Evolutionary conservation across 2,888 invertebrate species (phyloP), one percentile per base, ranked within the genome.

Genomic region (Merodon equestris): DNA sequence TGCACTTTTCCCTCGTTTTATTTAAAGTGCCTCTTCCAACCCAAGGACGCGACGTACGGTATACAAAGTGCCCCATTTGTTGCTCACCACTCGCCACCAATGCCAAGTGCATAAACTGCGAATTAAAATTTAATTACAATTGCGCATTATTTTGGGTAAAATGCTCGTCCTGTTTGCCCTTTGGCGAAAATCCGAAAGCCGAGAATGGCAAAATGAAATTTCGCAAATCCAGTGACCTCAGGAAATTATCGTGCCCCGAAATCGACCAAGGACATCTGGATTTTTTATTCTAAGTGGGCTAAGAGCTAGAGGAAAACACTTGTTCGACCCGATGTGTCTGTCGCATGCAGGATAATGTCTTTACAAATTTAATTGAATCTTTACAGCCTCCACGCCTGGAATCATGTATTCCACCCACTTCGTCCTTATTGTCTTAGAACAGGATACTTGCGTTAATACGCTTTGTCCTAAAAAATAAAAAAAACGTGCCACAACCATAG

Each of bases 61-160:
- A 27, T 7, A 4, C 27, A 27, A 7, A 27, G 27, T 4, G 7
- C 27, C 3, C 2, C 7, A 27, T 27, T 27, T 27, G 27, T 27
- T 27, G 0, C 47, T 9, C 40, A 53, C 17, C 17, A 36, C 14
- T n/a, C 47, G 17, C 54, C 70, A 61, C 54, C n/a, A n/a, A n/a
- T n/a, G n/a, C n/a, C n/a, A 71, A 56, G 54, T 61, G 61, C 61
- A 71, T 71, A 61, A 42, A 61, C 61, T 56, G 17, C 54, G 15
- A 61, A 61, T 71, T 71, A 61, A 61, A 71, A 61, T 61, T 63
- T 71, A 71, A 71, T 71, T 71, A 71, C 70, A 56, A 36, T 42
- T 50, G 13, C 54, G 15, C 36, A 48, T 48, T 44, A 56, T 54
- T 70, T 61, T 13, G 48, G 27, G 40, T 13, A 19, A 53, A 13